Percentiles rank a stretch among this genome's conserved stretches.
Evolutionary conservation across 2,888 invertebrate species (phyloP).

Genomic region (Apomyelois bistriatella): DNA sequence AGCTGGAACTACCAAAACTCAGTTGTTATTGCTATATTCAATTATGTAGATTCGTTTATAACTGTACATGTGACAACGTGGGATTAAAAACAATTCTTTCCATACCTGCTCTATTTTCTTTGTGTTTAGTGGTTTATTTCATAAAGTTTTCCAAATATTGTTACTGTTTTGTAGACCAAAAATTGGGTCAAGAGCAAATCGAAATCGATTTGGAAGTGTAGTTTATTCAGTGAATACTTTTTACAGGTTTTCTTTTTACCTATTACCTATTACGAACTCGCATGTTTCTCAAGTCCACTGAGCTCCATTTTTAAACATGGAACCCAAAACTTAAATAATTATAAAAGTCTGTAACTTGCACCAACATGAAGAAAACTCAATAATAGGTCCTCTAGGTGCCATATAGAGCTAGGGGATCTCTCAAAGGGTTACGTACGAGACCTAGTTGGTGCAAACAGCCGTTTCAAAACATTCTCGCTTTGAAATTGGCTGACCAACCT

Average conservation of each 20-base stretch:
- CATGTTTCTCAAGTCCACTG: too few species aligned
- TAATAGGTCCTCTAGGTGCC: conserved; percentile 1
- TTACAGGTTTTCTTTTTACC: too few species aligned
- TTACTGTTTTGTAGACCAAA: too few species aligned
- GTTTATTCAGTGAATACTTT: too few species aligned
- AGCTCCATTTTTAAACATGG: too few species aligned
- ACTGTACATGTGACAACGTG: background rate
- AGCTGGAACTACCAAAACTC: background rate
- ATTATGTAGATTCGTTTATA: conserved; percentile 2
- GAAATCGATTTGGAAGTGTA: too few species aligned
- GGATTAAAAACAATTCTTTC: background rate
- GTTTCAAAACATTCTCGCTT: background rate
- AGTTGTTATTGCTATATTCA: background rate
- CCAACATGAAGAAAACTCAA: background rate
- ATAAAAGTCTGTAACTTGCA: background rate
- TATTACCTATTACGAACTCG: too few species aligned
- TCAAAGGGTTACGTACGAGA: background rate
- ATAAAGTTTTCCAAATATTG: too few species aligned
- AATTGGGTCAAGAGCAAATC: too few species aligned
- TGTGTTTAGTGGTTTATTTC: background rate
- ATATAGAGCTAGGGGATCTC: background rate
- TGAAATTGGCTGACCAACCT: background rate
- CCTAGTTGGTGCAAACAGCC: background rate
- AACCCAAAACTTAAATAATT: too few species aligned
- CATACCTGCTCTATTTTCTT: background rate